These are phyloP conservation scores for Plotosus lineatus DNA, from an alignment of 2,113 vertebrate species.

Conservation along the genomic window DNA sequence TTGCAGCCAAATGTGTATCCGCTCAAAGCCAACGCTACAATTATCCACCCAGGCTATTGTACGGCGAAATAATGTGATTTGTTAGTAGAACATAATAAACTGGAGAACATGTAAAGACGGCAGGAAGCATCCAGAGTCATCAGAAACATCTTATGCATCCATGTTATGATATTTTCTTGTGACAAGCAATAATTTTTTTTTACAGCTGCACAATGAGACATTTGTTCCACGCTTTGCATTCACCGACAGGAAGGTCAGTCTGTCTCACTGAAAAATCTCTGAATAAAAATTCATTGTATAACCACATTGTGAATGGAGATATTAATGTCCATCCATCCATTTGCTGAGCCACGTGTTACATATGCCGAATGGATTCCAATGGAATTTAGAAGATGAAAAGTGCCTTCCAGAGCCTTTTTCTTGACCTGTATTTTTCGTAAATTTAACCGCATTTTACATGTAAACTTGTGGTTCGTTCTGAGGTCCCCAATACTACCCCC, in stretches of 20 bases:
- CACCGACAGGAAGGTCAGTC: background rate
- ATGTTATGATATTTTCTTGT: background rate
- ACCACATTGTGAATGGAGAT: background rate
- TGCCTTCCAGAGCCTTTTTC: too few species aligned
- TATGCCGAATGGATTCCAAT: too few species aligned
- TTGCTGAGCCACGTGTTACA: too few species aligned
- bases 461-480: too few species aligned
- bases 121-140: constrained; percentile 12
- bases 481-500: too few species aligned
- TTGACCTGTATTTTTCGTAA: too few species aligned
- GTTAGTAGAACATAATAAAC: constrained; percentile 21
- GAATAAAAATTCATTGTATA: background rate
- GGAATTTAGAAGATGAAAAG: too few species aligned
- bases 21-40: constrained; percentile 2
- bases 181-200: constrained; percentile 15
- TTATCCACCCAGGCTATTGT: constrained; percentile 24
- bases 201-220: background rate
- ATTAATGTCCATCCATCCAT: too few species aligned
- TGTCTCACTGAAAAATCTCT: background rate
- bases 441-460: too few species aligned
- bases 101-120: background rate
- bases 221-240: background rate
- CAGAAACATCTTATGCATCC: background rate
- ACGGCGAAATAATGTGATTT: constrained; percentile 31
- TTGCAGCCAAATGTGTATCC: constrained; percentile 38